Evolutionary conservation across 2,113 vertebrate species (phyloP).

Genomic region (Motacilla tschutschensis): DNA sequence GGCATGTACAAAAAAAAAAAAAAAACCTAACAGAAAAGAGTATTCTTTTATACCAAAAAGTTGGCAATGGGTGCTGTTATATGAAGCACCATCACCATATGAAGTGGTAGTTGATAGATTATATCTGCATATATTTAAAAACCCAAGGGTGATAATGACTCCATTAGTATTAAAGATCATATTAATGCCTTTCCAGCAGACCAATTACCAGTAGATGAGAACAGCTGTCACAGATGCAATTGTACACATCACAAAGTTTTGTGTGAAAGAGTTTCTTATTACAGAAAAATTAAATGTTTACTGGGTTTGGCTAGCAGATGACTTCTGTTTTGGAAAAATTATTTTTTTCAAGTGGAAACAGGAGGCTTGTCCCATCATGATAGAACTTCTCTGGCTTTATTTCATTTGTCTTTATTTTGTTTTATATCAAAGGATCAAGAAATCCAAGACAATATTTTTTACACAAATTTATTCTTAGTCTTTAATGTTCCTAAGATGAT

Average conservation of each 20-base stretch:
- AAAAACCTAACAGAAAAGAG: background rate
- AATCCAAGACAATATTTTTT: background rate
- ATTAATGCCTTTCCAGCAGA: background rate
- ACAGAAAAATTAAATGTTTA: background rate
- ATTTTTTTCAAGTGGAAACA: background rate
- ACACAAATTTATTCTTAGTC: background rate
- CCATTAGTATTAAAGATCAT: background rate
- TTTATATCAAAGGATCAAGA: background rate
- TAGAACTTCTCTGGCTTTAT: background rate
- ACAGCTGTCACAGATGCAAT: background rate
- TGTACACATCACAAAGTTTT: background rate
- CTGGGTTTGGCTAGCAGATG: background rate
- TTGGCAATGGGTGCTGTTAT: background rate
- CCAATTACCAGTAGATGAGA: background rate
- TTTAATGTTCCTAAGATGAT: background rate
- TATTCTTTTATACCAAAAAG: background rate
- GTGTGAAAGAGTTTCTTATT: background rate
- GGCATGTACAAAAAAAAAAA: background rate
- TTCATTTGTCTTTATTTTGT: background rate
- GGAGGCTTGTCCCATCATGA: background rate
- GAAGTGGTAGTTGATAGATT: background rate
- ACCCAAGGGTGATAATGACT: background rate
- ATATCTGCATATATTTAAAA: too few species aligned
- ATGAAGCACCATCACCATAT: background rate
- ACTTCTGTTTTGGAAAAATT: background rate